Base-by-base conservation (phyloP, 2,113 vertebrate genomes). In the Siniperca knerii region DNA sequence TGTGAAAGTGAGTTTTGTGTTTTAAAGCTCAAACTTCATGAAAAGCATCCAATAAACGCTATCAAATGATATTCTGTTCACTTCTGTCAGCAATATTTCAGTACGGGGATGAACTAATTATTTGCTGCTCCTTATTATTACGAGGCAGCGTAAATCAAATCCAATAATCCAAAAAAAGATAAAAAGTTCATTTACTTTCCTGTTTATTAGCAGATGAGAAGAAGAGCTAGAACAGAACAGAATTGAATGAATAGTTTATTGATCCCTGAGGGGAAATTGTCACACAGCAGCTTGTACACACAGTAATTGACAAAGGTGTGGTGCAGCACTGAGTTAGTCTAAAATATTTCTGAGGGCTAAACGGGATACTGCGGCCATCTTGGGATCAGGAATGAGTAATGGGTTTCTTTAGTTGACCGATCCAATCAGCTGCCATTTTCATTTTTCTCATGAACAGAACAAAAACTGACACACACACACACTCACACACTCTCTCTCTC, bases 181-280 rank as follows among this genome's bases (percentile, higher is more conserved):
- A 69, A 68, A 25, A 69, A 48, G 76, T 48, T 69, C 6, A 77
- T 67, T 77, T 35, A 58, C 65, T 58, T 48, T 69, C 40, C 18
- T n/a, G 4, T 35, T 69, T 37, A 69, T 60, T 69, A 42, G n/a
- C 65, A 48, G 48, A 46, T n/a, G 40, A 50, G 40, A 11, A 58
- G 50, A 77, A 33, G 23, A 77, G 23, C 42, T 4, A 9, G 29
- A 42, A 42, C 15, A 18, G 15, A 66, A 44, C 15, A 42, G 48
- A 77, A 67, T 0, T 25, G 46, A 52, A 20, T 3, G 72, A 62
- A 1, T 0, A 57, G 75, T 68, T 66, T 44, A 68, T 44, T 77
- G 64, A 68, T 67, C 61, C 50, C 64, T 4, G 65, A 16, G 50
- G 75, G 52, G 62, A 42, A 66, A 55, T 1, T 0, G 6, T 64